Conservation (phyloP, 2,113 vertebrate genomes). For the Phylloscopus trochilus region DNA sequence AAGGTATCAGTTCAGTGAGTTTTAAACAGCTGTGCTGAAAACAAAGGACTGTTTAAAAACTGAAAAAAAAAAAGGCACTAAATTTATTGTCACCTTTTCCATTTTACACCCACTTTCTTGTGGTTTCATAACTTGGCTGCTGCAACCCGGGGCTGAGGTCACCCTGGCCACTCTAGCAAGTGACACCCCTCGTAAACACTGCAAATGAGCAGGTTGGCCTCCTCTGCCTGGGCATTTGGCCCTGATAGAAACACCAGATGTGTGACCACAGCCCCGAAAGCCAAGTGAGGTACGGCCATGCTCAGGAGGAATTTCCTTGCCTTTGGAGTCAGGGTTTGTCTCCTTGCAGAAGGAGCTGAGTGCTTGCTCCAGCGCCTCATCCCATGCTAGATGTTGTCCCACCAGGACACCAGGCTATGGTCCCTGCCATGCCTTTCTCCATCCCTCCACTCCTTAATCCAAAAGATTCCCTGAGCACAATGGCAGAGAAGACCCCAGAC, state of each 20-base stretch:
- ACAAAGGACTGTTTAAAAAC: background rate
- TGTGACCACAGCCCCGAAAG: background rate
- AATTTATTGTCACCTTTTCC: conserved; percentile 1
- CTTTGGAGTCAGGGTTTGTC: background rate
- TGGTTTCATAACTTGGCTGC: background rate
- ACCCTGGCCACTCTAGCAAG: background rate
- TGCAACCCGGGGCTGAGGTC: background rate
- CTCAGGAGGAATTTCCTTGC: background rate
- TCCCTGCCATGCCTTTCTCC: background rate
- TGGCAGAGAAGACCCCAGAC: background rate
- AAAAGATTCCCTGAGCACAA: background rate
- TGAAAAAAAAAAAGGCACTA: background rate
- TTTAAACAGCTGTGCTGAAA: background rate
- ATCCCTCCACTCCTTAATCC: background rate
- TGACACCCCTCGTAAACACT: background rate
- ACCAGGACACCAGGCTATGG: rapidly evolving
- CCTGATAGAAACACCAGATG: background rate
- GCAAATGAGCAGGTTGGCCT: background rate
- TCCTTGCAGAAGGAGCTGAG: background rate
- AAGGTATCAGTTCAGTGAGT: background rate
- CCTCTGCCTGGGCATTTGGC: background rate
- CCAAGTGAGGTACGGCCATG: rapidly evolving
- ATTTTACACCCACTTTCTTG: background rate
- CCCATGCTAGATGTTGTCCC: background rate
- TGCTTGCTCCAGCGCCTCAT: background rate